A percentile compares a stretch with the other conserved stretches of the same genome.
Conservation (phyloP, 2,797 vertebrate genomes). For the Rhinichthys osculus region DNA sequence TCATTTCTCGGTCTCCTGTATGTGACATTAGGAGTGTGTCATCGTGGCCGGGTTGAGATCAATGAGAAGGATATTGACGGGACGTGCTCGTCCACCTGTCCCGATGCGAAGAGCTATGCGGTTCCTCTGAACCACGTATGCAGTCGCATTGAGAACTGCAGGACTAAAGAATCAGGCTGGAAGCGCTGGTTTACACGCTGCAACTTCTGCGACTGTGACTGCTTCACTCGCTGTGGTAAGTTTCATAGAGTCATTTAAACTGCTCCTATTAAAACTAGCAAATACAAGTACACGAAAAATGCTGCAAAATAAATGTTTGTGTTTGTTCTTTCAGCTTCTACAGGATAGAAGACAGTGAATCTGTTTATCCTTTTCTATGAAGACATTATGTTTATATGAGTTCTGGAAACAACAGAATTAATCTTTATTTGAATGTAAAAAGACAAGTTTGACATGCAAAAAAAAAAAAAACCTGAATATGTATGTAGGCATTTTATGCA, state of each 20-base stretch:
- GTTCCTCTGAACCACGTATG: constrained; percentile 77
- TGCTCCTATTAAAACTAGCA: neutral
- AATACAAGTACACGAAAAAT: neutral
- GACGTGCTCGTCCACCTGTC: constrained; percentile 80
- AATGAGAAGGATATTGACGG: constrained; percentile 78
- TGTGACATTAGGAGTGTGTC: constrained; percentile 79
- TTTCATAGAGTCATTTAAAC: neutral
- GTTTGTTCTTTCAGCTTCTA: constrained; percentile 49
- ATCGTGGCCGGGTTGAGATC: constrained; percentile 77
- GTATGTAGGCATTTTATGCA: too few relatives aligned
- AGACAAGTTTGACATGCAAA: neutral
- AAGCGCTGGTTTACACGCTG: constrained; percentile 83
- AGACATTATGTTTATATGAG: neutral
- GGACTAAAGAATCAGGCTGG: constrained; percentile 80
- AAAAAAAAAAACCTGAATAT: neutral
- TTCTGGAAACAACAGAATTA: neutral
- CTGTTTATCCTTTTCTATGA: neutral
- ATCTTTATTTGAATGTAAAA: neutral
- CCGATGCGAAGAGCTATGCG: constrained; percentile 68
- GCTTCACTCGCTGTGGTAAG: constrained; percentile 80
- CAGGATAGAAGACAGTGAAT: constrained; percentile 25
- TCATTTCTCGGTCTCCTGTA: neutral
- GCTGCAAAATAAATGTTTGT: neutral
- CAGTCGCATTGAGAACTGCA: constrained; percentile 78
- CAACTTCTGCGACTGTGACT: constrained; percentile 82